Percentiles rank a stretch among this genome's conserved stretches.
phyloP scores from a whole-genome alignment of 2,113 vertebrate genomes.

The Pelodiscus sinensis region DNA sequence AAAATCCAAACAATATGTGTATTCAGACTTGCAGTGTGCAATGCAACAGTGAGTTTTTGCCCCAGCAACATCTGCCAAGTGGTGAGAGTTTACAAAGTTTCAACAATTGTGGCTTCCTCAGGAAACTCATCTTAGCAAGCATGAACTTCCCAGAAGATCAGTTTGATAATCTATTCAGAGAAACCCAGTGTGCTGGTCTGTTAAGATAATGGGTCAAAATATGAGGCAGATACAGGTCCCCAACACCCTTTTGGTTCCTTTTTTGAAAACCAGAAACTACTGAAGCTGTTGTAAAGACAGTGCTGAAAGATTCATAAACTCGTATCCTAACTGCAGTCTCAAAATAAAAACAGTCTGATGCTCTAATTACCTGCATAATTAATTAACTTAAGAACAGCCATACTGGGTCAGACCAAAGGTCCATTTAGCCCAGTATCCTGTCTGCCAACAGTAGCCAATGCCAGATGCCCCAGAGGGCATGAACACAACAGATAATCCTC shows the following conservation, averaged over 20 bases:
- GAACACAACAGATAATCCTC: no score
- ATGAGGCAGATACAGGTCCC: background rate
- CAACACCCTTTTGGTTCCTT: background rate
- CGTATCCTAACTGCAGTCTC: no score
- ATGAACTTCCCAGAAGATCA: background rate
- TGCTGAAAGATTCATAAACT: no score
- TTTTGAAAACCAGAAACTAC: background rate
- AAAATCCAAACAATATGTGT: background rate
- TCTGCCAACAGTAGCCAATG: no score
- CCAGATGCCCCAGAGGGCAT: no score
- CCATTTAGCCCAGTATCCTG: no score
- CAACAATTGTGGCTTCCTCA: background rate
- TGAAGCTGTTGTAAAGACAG: no score
- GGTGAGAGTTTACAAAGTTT: background rate
- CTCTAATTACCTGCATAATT: background rate
- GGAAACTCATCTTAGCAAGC: background rate
- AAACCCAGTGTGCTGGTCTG: background rate
- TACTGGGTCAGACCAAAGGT: no score
- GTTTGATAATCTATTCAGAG: background rate
- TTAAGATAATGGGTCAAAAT: background rate
- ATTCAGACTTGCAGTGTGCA: background rate
- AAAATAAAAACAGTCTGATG: background rate
- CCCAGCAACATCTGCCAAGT: background rate
- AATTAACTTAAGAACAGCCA: background rate
- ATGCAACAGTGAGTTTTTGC: background rate